Base-by-base conservation (phyloP, 1,140 invertebrate species). In the Nephila pilipes region DNA sequence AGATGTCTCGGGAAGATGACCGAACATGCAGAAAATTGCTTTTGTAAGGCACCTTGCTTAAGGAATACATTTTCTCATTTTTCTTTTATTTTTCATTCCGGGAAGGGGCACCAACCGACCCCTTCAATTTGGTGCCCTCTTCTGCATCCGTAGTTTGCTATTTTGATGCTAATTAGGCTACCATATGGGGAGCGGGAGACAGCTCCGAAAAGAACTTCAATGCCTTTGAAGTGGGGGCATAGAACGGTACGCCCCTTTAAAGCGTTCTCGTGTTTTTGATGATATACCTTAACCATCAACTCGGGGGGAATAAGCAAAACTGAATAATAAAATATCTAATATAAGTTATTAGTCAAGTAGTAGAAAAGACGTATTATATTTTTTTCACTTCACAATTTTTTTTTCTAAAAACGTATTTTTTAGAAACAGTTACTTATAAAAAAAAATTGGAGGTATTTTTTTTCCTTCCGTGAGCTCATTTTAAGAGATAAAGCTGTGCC, bases 161-260 rank as follows among this genome's bases (percentile, higher is more conserved):
- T 91, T 91, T 46, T 91, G 89, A 91, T 91, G 89, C 89, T 91
- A 91, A 91, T 91, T 91, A 63, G 29, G 32, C 57, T 20, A 63
- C 55, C 89, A 91, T 58, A 91, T 91, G 89, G 89, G 69, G 46
- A 90, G 69, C 88, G 69, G 65, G 38, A 80, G 38, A 36, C n/a
- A n/a, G n/a, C 16, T 1, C 1, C 14, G 32, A n/a, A 63, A 22
- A 60, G 85, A 58, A n/a, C 29, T 22, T 79, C 20, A 10, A 46
- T 46, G 5, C 12, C 69, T 38, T 18, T 29, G 2, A 38, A 55
- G 16, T n/a, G 80, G 46, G 80, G 38, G 80, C 46, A 29, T 6
- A 5, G 69, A 20, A 2, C 29, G 55, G 20, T 60, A 85, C 85
- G 85, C 85, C 85, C 85, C 32, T 25, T 69, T 65, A 60, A 69